Base-by-base conservation (phyloP, 2,888 invertebrate genomes). In the Protophormia terraenovae region DNA sequence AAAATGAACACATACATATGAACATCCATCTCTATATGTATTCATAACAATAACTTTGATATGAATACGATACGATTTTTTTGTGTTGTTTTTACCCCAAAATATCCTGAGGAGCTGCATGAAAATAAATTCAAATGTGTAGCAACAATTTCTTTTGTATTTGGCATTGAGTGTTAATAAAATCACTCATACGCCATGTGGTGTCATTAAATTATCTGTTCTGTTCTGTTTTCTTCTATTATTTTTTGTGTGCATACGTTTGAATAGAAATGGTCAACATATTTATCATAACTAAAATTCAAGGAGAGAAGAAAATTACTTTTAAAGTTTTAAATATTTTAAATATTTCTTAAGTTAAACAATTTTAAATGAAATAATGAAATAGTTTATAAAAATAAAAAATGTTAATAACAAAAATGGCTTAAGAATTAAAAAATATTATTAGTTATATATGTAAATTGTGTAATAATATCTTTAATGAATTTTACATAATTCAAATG, bases 181-280 rank as follows among this genome's bases (percentile, higher is more conserved):
- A 79, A 82, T 85, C 85, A 82, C 78, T 85, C 82, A 78, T 69
- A 82, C 73, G 73, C 69, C 81, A 82, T 85, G 85, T 66, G 75
- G 75, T 82, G 41, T 27, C 66, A 75, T 71, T 60, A 64, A 79
- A 64, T 80, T 73, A 73, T 72, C 19, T 79, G 27, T 55, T 47
- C 62, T 50, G 10, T 38, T 50, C 24, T 19, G 47, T 7, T 22
- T 50, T 19, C 14, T 1, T 14, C 5, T 60, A 6, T 60, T 66
- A 29, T 19, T 76, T 66, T 53, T 38, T 55, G 45, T 29, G 10
- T 45, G 41, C 55, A 53, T 22, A 76, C 53, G 16, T 27, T 60
- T 38, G 27, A 38, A 47, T 27, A 38, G 14, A 75, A 76, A 41
- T 66, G 53, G 55, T 76, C 76, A 76, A 66, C 29, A 16, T 12